Conservation (phyloP, 2,888 invertebrate genomes). For the Xestia c-nigrum region DNA sequence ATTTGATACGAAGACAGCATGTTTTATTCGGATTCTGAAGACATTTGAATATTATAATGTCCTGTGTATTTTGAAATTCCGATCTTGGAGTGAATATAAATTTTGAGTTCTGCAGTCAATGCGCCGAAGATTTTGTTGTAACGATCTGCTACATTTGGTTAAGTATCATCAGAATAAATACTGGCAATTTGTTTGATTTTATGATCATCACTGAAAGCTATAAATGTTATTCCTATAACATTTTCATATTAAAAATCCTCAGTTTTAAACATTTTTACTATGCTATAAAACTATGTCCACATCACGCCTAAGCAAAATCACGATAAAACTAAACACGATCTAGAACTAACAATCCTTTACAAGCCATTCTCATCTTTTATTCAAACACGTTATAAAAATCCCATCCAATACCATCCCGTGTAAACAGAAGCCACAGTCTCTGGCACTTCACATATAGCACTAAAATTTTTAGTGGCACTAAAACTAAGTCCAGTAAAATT, state of each 20-base stretch:
- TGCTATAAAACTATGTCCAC: background rate
- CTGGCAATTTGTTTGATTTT: background rate
- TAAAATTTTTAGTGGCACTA: slow-evolving; percentile 63
- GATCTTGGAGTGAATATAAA: slow-evolving; percentile 51
- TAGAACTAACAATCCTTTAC: slow-evolving; percentile 52
- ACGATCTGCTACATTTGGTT: background rate
- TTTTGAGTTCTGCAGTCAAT: slow-evolving; percentile 31
- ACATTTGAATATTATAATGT: slow-evolving; percentile 58
- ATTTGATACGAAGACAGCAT: slow-evolving; percentile 53
- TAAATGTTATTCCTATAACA: background rate
- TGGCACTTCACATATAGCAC: slow-evolving; percentile 54
- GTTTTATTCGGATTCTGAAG: slow-evolving; percentile 53
- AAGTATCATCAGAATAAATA: background rate
- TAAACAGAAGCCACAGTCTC: slow-evolving; percentile 24
- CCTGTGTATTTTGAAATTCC: slow-evolving; percentile 51
- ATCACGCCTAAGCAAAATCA: slow-evolving; percentile 11
- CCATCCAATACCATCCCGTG: slow-evolving; percentile 56
- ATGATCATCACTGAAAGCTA: background rate
- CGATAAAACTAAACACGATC: slow-evolving; percentile 44
- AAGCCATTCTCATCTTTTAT: slow-evolving; percentile 60
- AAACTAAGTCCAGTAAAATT: slow-evolving; percentile 55
- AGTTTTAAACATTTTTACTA: background rate
- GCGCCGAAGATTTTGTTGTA: slow-evolving; percentile 20
- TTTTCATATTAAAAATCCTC: background rate
- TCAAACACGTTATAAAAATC: slow-evolving; percentile 64